Base-by-base conservation (phyloP, 2,113 vertebrate genomes). In the Myodes glareolus region DNA sequence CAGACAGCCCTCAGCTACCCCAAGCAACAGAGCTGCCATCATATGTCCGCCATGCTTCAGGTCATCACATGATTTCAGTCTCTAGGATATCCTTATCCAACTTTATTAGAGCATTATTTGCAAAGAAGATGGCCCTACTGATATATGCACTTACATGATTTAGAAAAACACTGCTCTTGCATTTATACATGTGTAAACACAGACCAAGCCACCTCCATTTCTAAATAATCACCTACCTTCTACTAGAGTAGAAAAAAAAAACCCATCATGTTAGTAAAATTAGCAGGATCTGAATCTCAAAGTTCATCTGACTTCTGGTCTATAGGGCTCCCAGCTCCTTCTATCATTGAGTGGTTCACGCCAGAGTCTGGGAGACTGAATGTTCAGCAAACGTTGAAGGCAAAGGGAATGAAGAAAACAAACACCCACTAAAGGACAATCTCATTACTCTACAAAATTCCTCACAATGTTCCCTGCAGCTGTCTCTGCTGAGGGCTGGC, bases 171-270 rank as follows among this genome's bases (percentile, higher is more conserved):
- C 19, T 3, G 29, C 55, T 58, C 61, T 89, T 42, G 27, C 39
- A 65, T 27, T 45, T 31, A 70, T 0, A 0, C 29, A 13, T 7
- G 0, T 81, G 2, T 33, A 21, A 88, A 84, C 73, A 80, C 42
- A 92, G 82, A 25, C 12, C 5, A 52, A 29, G 45, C 27, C 5
- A 31, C 19, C 47, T 42, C 17, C 17, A 14, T 58, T 95, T 88
- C 81, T 68, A 96, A 90, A 75, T 77, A 87, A 94, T 31, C 73
- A 61, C 67, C 36, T 75, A 45, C 76, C 42, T 81, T 88, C 70
- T 68, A 75, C 31, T 25, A 77, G n/a, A 77, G 50, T 10, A 11
- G 63, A 65, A 29, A 52, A 82, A 39, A 58, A 19, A 58, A n/a
- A n/a, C 61, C 27, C 58, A 65, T 4, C 0, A 1, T 67, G 33